Evolutionary conservation across 2,888 invertebrate species (phyloP).

Genomic region (Drosophila recens): DNA sequence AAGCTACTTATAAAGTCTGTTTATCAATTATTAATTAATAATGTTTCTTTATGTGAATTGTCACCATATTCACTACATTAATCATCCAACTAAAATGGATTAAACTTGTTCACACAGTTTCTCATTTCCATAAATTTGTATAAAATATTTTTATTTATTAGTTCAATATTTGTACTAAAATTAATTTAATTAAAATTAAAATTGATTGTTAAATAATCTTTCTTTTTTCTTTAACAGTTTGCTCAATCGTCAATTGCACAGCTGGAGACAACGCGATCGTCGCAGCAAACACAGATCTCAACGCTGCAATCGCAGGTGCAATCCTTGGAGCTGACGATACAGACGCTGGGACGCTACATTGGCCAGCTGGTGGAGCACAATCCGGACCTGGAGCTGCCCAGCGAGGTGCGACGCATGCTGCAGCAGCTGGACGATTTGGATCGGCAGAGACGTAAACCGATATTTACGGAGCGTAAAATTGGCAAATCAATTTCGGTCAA

Average conservation of each 20-base stretch:
- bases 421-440: slow-evolving; percentile 87
- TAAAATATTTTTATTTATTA: too few relatives aligned
- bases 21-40: too few relatives aligned
- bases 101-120: too few relatives aligned
- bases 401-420: slow-evolving; percentile 91
- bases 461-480: slow-evolving; percentile 85
- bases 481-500: slow-evolving; percentile 85
- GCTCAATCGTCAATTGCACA: slow-evolving; percentile 86
- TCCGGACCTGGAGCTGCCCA: slow-evolving; percentile 89
- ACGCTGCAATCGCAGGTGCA: slow-evolving; percentile 91
- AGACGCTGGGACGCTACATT: slow-evolving; percentile 90
- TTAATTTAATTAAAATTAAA: too few relatives aligned
- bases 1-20: too few relatives aligned
- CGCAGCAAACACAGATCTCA: slow-evolving; percentile 88
- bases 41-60: too few relatives aligned
- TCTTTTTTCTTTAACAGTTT: slow-evolving; percentile 66
- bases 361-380: slow-evolving; percentile 88
- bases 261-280: slow-evolving; percentile 88
- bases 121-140: too few relatives aligned
- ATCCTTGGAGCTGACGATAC: slow-evolving; percentile 90
- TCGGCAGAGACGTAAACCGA: slow-evolving; percentile 84
- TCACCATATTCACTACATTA: too few relatives aligned
- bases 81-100: too few relatives aligned
- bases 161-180: too few relatives aligned
- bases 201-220: too few relatives aligned